A percentile compares a stretch with the other conserved stretches of the same genome.
These are phyloP conservation scores for Leptodactylus fuscus DNA, from an alignment of 2,113 vertebrate species.

Conservation along the genomic window DNA sequence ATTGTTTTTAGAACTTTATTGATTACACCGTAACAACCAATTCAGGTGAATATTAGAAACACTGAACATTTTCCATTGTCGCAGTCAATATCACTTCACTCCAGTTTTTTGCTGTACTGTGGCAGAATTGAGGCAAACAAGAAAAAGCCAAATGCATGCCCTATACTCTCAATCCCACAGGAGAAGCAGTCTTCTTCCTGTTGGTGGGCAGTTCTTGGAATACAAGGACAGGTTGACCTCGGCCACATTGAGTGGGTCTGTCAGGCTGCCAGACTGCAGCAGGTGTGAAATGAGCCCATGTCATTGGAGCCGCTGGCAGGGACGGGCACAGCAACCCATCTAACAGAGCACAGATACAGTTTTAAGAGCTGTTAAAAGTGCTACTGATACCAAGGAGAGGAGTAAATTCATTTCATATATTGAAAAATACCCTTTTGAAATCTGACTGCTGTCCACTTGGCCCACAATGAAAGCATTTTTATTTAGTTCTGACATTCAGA, in stretches of 20 bases:
- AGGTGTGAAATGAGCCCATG: conserved; percentile 45
- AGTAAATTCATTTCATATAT: conserved; percentile 7
- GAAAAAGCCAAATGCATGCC: neutral
- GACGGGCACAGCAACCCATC: conserved; percentile 26
- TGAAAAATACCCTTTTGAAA: neutral
- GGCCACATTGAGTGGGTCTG: conserved; percentile 29
- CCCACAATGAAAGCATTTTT: neutral
- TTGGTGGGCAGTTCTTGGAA: conserved; percentile 14
- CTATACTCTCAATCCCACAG: neutral
- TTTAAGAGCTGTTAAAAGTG: conserved; percentile 56
- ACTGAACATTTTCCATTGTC: neutral
- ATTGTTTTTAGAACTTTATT: neutral
- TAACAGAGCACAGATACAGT: conserved; percentile 16
- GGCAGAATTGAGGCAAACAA: neutral
- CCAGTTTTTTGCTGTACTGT: neutral
- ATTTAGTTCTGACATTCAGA: conserved; percentile 9
- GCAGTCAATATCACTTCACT: neutral
- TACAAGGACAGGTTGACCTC: conserved; percentile 55
- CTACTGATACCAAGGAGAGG: neutral
- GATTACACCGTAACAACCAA: neutral
- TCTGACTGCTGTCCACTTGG: neutral
- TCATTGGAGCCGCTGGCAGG: conserved; percentile 38
- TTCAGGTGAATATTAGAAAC: neutral
- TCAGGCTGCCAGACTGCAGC: conserved; percentile 47
- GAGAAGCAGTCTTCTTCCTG: conserved; percentile 2